A percentile compares a stretch with the other conserved stretches of the same genome.
Evolutionary conservation across 2,797 vertebrate genomes (phyloP).

Genomic region (Cryptoblepharus egeriae): DNA sequence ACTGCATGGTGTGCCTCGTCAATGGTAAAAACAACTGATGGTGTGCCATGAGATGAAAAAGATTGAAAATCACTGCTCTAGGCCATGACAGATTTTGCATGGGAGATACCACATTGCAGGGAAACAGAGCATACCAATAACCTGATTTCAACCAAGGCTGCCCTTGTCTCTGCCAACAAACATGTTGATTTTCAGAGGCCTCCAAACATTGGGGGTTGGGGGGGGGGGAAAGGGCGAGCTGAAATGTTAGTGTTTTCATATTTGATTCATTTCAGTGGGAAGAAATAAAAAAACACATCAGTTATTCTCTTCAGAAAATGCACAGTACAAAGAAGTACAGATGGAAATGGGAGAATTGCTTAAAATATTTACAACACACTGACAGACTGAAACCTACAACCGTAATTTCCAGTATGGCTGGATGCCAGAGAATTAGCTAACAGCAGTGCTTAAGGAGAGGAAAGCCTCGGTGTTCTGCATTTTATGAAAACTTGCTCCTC

Average conservation of each 20-base stretch:
- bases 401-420: slow-evolving; percentile 3
- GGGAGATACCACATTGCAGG: background rate
- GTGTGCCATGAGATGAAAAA: too few relatives aligned
- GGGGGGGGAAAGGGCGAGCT: background rate
- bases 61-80: too few relatives aligned
- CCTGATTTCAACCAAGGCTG: background rate
- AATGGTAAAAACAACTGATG: too few relatives aligned
- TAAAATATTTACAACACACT: slow-evolving; percentile 35
- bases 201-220: background rate
- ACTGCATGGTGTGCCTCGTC: too few relatives aligned
- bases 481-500: slow-evolving; percentile 11
- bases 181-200: background rate
- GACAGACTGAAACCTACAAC: background rate
- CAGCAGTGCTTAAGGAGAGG: background rate
- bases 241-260: background rate
- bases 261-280: background rate
- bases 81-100: too few relatives aligned
- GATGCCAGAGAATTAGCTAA: slow-evolving; percentile 19
- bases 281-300: background rate
- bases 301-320: background rate
- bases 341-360: slow-evolving; percentile 28
- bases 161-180: background rate
- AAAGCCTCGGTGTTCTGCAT: background rate
- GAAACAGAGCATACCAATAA: background rate
- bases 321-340: slow-evolving; percentile 20